Evolutionary conservation across 2,888 invertebrate genomes (phyloP).

Genomic region (Euclidia mi): DNA sequence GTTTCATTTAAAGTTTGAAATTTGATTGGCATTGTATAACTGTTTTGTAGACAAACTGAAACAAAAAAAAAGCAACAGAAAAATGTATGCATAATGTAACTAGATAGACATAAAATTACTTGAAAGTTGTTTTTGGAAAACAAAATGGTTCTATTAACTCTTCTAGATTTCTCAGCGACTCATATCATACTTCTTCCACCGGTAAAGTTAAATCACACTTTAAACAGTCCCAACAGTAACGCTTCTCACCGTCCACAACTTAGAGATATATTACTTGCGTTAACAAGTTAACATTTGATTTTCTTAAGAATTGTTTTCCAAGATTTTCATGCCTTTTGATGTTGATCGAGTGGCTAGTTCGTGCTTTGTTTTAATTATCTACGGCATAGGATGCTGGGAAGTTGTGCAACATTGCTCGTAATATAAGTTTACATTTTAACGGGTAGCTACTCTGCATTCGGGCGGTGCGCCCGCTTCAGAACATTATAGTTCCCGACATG

Average conservation of each 20-base stretch:
- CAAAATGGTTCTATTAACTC: no score
- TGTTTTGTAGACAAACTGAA: no score
- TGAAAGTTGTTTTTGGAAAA: no score
- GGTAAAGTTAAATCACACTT: constrained; percentile 32
- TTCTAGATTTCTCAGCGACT: no score
- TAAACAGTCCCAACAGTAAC: constrained; percentile 21
- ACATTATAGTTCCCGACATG: constrained; percentile 62
- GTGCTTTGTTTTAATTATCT: constrained; percentile 62
- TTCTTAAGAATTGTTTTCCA: constrained; percentile 16
- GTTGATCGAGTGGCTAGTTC: constrained; percentile 41
- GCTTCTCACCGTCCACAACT: constrained; percentile 11
- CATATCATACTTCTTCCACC: constrained; percentile 5
- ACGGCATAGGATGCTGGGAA: constrained; percentile 41
- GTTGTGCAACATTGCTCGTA: constrained; percentile 59
- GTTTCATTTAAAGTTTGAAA: no score
- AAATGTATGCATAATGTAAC: no score
- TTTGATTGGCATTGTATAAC: no score
- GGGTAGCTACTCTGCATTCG: constrained; percentile 67
- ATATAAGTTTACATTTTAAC: constrained; percentile 75
- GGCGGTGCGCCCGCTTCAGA: constrained; percentile 54
- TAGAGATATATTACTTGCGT: constrained; percentile 18
- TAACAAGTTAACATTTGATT: not conserved
- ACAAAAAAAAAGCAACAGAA: no score
- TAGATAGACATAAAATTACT: no score
- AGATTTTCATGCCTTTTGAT: constrained; percentile 32